Evolutionary conservation across 2,888 invertebrate genomes (phyloP).

Genomic region (Leptothorax acervorum): DNA sequence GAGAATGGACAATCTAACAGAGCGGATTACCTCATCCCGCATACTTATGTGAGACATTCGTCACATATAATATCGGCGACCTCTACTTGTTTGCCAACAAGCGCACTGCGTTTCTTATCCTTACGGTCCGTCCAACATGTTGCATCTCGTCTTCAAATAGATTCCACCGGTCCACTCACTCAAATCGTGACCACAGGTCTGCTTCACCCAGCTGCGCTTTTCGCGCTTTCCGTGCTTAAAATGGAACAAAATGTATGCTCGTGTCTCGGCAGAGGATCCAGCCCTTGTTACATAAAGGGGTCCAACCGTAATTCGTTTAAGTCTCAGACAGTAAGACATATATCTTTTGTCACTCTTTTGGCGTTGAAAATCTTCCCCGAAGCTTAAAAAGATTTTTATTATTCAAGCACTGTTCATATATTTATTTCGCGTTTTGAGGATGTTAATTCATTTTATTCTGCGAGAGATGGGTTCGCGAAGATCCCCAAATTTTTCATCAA

Average conservation of each 20-base stretch:
- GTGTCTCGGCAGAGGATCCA: not conserved
- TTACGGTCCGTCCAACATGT: conserved; percentile 73
- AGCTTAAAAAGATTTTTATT: not conserved
- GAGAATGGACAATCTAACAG: conserved; percentile 47
- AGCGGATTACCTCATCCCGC: conserved; percentile 65
- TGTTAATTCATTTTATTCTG: not conserved
- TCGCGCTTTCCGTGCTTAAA: conserved; percentile 32
- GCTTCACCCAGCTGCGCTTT: conserved; percentile 31
- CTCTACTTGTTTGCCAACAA: conserved; percentile 76
- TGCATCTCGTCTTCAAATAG: conserved; percentile 76
- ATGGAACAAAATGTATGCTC: conserved; percentile 22
- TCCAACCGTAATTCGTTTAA: not conserved
- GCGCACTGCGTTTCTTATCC: conserved; percentile 72
- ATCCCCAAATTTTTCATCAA: not conserved
- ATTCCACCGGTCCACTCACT: conserved; percentile 59
- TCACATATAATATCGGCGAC: conserved; percentile 72
- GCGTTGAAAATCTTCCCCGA: not conserved
- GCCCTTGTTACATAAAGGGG: not conserved
- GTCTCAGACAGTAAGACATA: not conserved
- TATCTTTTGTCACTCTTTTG: not conserved
- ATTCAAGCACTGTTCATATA: not conserved
- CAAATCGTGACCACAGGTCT: conserved; percentile 16
- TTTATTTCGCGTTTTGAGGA: not conserved
- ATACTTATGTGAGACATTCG: conserved; percentile 63
- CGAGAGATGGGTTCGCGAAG: too few relatives aligned